A percentile compares a stretch with the other conserved stretches of the same genome.
phyloP scores from a whole-genome alignment of 2,797 vertebrate genomes.

The Diplodus puntazzo region DNA sequence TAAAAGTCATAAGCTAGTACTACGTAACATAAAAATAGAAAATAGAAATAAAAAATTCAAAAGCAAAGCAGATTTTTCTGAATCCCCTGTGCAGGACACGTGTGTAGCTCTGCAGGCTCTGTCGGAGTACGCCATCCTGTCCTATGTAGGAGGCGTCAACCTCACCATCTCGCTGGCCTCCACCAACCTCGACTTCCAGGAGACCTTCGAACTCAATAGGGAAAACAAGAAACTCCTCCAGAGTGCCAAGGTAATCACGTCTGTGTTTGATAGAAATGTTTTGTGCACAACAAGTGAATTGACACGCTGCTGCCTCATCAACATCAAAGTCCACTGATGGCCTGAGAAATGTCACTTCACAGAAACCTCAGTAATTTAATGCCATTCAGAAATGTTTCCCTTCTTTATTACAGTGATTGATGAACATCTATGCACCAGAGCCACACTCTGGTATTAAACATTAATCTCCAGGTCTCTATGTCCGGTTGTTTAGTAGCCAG shows the following conservation, averaged over 20 bases:
- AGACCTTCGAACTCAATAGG: conserved; percentile 92
- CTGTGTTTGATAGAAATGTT: no score
- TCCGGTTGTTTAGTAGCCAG: conserved; percentile 59
- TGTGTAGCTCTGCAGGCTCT: conserved; percentile 95
- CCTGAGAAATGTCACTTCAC: conserved; percentile 9
- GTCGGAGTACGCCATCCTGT: conserved; percentile 95
- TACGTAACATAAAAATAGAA: background rate
- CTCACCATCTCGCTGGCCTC: conserved; percentile 96
- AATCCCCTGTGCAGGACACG: conserved; percentile 86
- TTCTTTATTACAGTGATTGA: conserved; percentile 47
- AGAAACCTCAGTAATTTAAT: conserved; percentile 27
- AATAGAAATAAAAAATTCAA: background rate
- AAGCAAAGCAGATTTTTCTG: background rate
- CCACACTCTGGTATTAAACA: conserved; percentile 50
- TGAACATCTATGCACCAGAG: conserved; percentile 46
- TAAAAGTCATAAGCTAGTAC: background rate
- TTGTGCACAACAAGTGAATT: conserved; percentile 1
- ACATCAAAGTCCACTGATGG: background rate
- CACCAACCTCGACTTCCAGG: conserved; percentile 96
- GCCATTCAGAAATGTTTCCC: conserved; percentile 26
- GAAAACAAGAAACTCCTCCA: conserved; percentile 95
- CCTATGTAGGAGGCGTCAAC: conserved; percentile 92
- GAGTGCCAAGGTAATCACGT: conserved; percentile 86
- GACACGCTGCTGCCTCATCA: background rate
- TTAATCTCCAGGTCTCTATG: conserved; percentile 55